Base-by-base conservation (phyloP, 2,797 vertebrate species). In the Coregonus ussuriensis region DNA sequence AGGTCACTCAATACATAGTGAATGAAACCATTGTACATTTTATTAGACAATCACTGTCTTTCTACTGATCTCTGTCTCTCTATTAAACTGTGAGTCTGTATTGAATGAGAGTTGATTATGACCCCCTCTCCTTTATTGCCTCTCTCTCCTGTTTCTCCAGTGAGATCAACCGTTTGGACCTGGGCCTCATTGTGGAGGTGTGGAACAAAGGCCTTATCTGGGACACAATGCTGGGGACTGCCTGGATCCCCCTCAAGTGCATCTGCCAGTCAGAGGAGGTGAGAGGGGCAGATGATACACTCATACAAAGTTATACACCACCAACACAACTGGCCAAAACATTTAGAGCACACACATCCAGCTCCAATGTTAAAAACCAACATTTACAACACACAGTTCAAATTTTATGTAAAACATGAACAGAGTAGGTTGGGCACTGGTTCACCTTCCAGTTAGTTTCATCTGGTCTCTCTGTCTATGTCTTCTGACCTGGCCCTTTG, bases 171-270 rank as follows among this genome's bases (percentile, higher is more conserved):
- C 95, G 93, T 3, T 89, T 99, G 92, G 98, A 99, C 89, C 94
- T 99, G 35, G 97, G 98, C 72, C 95, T 99, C 35, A 97, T 96
- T 63, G 96, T 99, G 81, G 98, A 99, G 89, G 96, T 99, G 54
- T 99, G 98, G 98, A 98, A 99, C 94, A 99, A 99, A 93, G 98
- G 98, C 25, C 95, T 99, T 77, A 99, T 99, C 86, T 99, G 98
- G 98, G 98, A 99, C 93, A 98, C 98, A 13, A 96, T 99, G 95
- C 93, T 99, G 85, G 98, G 98, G 37, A 99, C 96, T 0, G 90
- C 96, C 71, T 99, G 97, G 97, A 97, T 99, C 77, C 97, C 97
- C 25, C 91, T 99, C 72, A 95, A 95, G 86, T 94, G 92, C 68
- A 92, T 99, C 89, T 93, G 93, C n/a, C 97, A 98, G 47, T 97